Conservation (phyloP, 2,888 invertebrate genomes). For the Idaea biselata region DNA sequence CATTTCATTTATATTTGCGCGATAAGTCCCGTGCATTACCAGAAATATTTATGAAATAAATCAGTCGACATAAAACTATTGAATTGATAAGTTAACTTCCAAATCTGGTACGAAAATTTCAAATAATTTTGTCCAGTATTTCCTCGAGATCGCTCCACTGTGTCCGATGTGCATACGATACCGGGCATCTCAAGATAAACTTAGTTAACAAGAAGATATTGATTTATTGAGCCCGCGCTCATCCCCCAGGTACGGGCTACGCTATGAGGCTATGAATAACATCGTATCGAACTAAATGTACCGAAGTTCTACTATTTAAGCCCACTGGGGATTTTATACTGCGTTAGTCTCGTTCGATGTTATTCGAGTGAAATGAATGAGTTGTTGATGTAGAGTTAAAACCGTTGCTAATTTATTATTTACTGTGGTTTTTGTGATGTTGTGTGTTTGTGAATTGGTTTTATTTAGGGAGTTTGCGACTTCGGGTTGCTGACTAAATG, state of each 20-base stretch:
- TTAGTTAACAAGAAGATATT: conserved; percentile 70
- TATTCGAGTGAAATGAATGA: neutral
- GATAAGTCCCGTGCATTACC: too few relatives aligned
- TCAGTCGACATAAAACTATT: too few relatives aligned
- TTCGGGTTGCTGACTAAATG: neutral
- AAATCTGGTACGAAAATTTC: too few relatives aligned
- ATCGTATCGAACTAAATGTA: conserved; percentile 14
- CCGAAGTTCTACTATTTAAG: conserved; percentile 1
- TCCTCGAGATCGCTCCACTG: conserved; percentile 26
- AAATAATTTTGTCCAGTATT: conserved; percentile 16
- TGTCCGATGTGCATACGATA: conserved; percentile 60
- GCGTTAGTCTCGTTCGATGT: neutral
- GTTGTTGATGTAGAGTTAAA: neutral
- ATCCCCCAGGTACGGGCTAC: conserved; percentile 52
- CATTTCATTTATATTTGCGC: too few relatives aligned
- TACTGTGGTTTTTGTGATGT: neutral
- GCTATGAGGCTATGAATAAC: conserved; percentile 31
- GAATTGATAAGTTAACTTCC: too few relatives aligned
- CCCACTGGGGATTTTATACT: neutral
- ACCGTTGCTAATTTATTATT: neutral
- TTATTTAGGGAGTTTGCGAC: neutral
- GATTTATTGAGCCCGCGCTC: conserved; percentile 55
- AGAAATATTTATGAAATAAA: too few relatives aligned
- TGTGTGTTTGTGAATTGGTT: neutral
- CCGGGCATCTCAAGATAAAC: conserved; percentile 62